Conservation (phyloP, 2,888 invertebrate genomes). For the Lydus trimaculatus region DNA sequence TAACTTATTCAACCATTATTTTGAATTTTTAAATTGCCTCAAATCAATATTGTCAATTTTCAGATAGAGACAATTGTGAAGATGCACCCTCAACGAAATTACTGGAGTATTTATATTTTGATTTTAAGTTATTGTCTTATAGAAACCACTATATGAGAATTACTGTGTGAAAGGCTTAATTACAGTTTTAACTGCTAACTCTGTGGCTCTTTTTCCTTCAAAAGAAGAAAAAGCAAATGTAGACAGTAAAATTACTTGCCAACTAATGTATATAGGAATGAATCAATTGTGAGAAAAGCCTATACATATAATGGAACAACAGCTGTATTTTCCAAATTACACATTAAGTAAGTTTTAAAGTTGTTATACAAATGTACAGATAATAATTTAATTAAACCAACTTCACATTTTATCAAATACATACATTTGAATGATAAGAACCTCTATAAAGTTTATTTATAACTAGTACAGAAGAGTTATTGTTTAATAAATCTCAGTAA, state of each 20-base stretch:
- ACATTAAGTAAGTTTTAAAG: not conserved
- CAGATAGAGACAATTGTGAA: too few species aligned
- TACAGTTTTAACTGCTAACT: too few species aligned
- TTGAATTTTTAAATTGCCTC: not conserved
- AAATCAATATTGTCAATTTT: not conserved
- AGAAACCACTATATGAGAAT: too few species aligned
- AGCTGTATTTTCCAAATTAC: not conserved
- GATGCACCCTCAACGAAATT: not conserved
- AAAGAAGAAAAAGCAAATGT: too few species aligned
- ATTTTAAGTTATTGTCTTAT: too few species aligned
- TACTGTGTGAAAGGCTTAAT: too few species aligned
- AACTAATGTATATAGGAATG: not conserved
- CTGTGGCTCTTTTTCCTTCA: too few species aligned
- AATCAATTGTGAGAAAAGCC: not conserved
- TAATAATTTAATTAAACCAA: not conserved
- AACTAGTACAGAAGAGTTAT: not conserved
- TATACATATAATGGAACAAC: not conserved
- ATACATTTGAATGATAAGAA: constrained; percentile 13
- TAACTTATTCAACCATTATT: not conserved
- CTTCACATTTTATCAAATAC: not conserved
- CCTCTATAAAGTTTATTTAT: not conserved
- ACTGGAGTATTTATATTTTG: too few species aligned
- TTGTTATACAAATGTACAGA: not conserved
- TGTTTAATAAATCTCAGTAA: constrained; percentile 19
- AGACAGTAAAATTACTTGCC: too few species aligned